Percentiles rank a stretch among this genome's conserved stretches.
Conservation (phyloP, 2,888 invertebrate genomes). For the Coenonympha arcania region DNA sequence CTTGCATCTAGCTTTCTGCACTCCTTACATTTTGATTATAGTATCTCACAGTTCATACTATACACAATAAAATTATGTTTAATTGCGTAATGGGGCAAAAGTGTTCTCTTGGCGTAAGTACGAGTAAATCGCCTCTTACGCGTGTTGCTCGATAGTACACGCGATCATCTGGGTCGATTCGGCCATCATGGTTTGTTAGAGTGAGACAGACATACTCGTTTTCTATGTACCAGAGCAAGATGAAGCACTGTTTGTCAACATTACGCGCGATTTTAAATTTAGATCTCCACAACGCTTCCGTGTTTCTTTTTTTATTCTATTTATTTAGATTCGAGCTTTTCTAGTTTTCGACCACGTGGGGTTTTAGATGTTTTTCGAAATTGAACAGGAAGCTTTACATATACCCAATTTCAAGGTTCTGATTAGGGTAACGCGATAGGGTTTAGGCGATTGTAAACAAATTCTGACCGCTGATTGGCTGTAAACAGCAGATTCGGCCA, state of each 20-base stretch:
- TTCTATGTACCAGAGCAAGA: constrained; percentile 32
- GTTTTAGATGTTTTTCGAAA: too few species aligned
- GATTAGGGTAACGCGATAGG: too few species aligned
- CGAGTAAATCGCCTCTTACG: neutral
- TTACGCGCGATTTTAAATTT: constrained; percentile 45
- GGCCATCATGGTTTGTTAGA: constrained; percentile 22
- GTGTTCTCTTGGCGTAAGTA: neutral
- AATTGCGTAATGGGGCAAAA: too few species aligned
- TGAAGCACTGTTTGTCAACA: constrained; percentile 56
- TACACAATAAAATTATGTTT: neutral
- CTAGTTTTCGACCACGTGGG: too few species aligned
- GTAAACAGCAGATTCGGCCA: too few species aligned
- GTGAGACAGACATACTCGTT: constrained; percentile 26
- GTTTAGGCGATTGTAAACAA: too few species aligned
- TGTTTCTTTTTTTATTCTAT: constrained; percentile 25
- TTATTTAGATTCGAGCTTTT: constrained; percentile 28
- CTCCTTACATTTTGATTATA: too few species aligned
- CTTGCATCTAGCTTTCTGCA: too few species aligned
- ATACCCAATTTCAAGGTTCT: too few species aligned
- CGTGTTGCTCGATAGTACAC: neutral
- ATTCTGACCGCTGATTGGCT: too few species aligned
- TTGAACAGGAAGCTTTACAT: too few species aligned
- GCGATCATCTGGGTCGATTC: constrained; percentile 26
- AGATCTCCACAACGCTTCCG: constrained; percentile 38
- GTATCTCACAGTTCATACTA: neutral